These are phyloP conservation scores for Lophotis ruficrista DNA, from an alignment of 2,113 vertebrate genomes.

Conservation along the genomic window DNA sequence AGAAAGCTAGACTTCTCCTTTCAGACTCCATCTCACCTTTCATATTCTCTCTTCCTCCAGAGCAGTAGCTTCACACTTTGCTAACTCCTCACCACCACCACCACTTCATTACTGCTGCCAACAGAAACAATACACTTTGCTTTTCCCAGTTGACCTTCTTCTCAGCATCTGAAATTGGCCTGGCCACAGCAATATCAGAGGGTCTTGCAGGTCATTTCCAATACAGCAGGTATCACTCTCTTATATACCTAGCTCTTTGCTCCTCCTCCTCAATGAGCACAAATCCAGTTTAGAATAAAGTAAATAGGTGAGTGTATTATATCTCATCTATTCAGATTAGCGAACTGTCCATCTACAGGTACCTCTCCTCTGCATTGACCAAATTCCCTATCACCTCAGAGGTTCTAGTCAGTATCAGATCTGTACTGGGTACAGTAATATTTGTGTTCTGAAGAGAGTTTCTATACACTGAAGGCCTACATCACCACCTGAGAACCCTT, in stretches of 20 bases:
- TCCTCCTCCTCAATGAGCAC: background rate
- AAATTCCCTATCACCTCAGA: background rate
- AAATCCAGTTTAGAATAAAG: background rate
- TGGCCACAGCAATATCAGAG: background rate
- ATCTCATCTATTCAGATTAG: background rate
- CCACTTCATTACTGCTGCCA: background rate
- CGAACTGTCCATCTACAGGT: background rate
- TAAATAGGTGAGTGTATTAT: too few species aligned
- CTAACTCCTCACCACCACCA: background rate
- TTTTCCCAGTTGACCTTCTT: background rate
- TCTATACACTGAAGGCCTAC: background rate
- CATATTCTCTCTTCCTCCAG: background rate
- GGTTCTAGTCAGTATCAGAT: background rate
- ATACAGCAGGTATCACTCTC: background rate
- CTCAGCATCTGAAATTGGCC: background rate
- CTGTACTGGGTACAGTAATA: background rate
- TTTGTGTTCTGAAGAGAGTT: accelerated
- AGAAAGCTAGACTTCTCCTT: background rate
- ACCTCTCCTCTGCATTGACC: background rate
- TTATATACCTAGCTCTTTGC: background rate
- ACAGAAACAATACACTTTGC: background rate
- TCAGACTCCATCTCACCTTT: background rate
- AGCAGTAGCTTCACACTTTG: background rate
- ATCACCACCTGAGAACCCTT: background rate
- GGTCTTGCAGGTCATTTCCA: background rate